Conservation (phyloP, 2,888 invertebrate species). For the Mylabris sibirica region DNA sequence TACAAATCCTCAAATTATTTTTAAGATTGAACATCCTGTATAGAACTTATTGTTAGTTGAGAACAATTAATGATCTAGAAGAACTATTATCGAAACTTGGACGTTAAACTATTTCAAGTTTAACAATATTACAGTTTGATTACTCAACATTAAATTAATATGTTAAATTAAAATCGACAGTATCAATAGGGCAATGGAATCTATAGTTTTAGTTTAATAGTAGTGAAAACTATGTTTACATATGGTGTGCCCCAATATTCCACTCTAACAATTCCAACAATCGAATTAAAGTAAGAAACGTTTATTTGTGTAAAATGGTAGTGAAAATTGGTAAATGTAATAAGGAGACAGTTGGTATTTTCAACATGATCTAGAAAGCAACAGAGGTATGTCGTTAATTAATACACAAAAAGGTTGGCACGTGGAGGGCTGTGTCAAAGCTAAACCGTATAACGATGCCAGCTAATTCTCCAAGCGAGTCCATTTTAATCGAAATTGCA, state of each 20-base stretch:
- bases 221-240: background rate
- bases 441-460: conserved; percentile 14
- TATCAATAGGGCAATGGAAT: conserved; percentile 8
- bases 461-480: conserved; percentile 17
- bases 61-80: conserved; percentile 4
- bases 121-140: conserved; percentile 14
- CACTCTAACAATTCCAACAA: conserved; percentile 8
- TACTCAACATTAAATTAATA: conserved; percentile 19
- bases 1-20: too few species aligned
- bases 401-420: background rate
- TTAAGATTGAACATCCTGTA: too few species aligned
- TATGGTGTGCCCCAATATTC: background rate
- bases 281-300: conserved; percentile 11
- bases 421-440: conserved; percentile 13
- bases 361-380: background rate
- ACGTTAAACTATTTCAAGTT: conserved; percentile 1
- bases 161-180: conserved; percentile 20
- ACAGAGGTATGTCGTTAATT: background rate
- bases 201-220: background rate
- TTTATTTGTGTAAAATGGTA: conserved; percentile 9
- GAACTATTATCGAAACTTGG: conserved; percentile 17
- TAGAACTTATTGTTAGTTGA: too few species aligned
- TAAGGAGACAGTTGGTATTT: background rate
- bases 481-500: conserved; percentile 19
- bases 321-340: background rate